These are phyloP conservation scores for Cerceris ruficornis DNA, from an alignment of 2,888 invertebrate species.

Conservation along the genomic window DNA sequence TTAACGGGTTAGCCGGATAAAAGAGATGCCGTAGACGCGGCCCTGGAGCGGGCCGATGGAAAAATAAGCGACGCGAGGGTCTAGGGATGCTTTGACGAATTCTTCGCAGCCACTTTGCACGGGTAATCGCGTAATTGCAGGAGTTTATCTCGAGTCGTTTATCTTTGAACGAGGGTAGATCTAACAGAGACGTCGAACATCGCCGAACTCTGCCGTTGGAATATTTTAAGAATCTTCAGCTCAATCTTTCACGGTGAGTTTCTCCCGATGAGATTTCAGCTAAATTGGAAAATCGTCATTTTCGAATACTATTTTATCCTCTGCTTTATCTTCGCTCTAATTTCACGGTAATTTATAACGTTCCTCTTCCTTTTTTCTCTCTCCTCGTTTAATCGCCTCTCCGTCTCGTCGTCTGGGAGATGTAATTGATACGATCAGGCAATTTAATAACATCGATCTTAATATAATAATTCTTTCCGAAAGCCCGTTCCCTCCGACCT, in stretches of 20 bases:
- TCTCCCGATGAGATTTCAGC: too few species aligned
- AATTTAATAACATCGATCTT: not conserved
- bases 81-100: conserved; percentile 55
- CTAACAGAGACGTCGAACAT: conserved; percentile 18
- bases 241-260: too few species aligned
- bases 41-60: conserved; percentile 12
- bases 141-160: conserved; percentile 40
- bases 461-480: not conserved
- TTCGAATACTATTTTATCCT: not conserved
- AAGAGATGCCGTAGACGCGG: conserved; percentile 46
- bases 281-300: not conserved
- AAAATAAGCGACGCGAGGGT: conserved; percentile 30
- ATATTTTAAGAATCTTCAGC: not conserved
- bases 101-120: conserved; percentile 55
- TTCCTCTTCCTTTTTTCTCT: too few species aligned
- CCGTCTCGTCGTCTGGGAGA: not conserved
- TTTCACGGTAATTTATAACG: too few species aligned
- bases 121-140: conserved; percentile 53
- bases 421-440: not conserved
- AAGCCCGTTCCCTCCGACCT: not conserved
- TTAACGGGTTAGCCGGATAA: conserved; percentile 63
- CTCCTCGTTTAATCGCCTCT: too few species aligned
- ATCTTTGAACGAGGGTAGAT: conserved; percentile 28
- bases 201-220: not conserved
- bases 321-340: not conserved